A percentile compares a stretch with the other conserved stretches of the same genome.
phyloP scores from a whole-genome alignment of 1,140 invertebrate genomes.

The Bombus sibiricus region DNA sequence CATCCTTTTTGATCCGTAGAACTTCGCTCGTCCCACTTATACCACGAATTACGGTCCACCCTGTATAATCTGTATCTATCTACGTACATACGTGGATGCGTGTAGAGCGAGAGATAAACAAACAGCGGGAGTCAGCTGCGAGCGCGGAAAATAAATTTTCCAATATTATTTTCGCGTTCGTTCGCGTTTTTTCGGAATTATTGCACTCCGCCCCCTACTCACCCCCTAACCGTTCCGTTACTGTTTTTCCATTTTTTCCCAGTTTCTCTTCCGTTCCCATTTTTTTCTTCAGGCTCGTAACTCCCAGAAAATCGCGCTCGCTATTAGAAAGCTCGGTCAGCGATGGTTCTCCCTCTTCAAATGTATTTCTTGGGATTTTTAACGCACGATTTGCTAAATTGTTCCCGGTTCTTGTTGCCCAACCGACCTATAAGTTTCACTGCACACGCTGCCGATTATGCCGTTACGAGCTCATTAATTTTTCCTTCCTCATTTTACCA shows the following conservation, averaged over 20 bases:
- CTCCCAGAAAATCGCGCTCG: not conserved
- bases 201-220: not conserved
- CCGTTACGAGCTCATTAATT: constrained; percentile 65
- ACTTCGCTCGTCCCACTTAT: not conserved
- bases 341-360: not conserved
- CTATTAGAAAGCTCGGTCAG: constrained; percentile 23
- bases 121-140: not conserved
- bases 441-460: constrained; percentile 49
- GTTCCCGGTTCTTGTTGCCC: constrained; percentile 21
- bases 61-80: not conserved
- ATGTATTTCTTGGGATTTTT: constrained; percentile 44
- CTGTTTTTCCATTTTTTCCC: not conserved
- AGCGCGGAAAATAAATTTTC: constrained; percentile 39
- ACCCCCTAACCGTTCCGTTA: no score
- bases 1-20: not conserved
- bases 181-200: not conserved
- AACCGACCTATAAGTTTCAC: constrained; percentile 57
- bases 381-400: constrained; percentile 42
- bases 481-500: constrained; percentile 39
- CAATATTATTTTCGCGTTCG: constrained; percentile 21
- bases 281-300: not conserved
- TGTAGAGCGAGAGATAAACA: constrained; percentile 4
- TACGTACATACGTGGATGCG: not conserved
- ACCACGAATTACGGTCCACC: not conserved
- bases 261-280: not conserved